Conservation (phyloP, 2,888 invertebrate species). For the Parnassius mnemosyne region DNA sequence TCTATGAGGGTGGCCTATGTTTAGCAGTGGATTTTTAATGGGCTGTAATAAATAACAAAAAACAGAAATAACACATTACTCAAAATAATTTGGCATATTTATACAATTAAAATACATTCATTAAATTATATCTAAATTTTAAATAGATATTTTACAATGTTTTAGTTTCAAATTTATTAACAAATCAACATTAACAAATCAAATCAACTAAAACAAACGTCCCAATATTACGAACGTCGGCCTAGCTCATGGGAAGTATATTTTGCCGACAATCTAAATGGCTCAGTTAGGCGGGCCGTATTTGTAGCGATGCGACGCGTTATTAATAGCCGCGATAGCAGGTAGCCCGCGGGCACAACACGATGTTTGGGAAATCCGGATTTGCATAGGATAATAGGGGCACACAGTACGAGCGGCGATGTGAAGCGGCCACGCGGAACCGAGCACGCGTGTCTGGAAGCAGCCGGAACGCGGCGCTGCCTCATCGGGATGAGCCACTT, state of each 20-base stretch:
- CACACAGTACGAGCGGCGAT: slow-evolving; percentile 17
- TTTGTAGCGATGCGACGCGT: slow-evolving; percentile 67
- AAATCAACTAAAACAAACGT: slow-evolving; percentile 40
- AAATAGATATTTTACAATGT: not conserved
- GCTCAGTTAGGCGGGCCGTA: slow-evolving; percentile 55
- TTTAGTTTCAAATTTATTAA: slow-evolving; percentile 5
- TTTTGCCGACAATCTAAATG: slow-evolving; percentile 59
- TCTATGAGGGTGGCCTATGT: no score
- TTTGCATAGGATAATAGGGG: slow-evolving; percentile 77
- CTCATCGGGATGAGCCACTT: slow-evolving; percentile 19
- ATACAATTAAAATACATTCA: no score
- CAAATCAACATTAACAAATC: slow-evolving; percentile 28
- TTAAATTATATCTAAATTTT: no score
- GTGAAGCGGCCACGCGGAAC: slow-evolving; percentile 4
- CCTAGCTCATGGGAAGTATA: slow-evolving; percentile 62
- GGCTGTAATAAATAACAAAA: no score
- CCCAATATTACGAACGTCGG: slow-evolving; percentile 21
- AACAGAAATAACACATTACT: no score
- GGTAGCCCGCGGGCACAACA: slow-evolving; percentile 68
- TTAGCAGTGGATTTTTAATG: no score
- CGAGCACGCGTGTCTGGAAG: slow-evolving; percentile 10
- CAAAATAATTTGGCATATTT: no score
- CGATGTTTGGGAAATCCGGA: slow-evolving; percentile 76
- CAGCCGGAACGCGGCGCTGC: slow-evolving; percentile 18
- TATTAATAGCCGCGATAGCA: slow-evolving; percentile 76